A percentile compares a stretch with the other conserved stretches of the same genome.
Conservation (phyloP, 2,113 vertebrate genomes). For the Peromyscus californicus region DNA sequence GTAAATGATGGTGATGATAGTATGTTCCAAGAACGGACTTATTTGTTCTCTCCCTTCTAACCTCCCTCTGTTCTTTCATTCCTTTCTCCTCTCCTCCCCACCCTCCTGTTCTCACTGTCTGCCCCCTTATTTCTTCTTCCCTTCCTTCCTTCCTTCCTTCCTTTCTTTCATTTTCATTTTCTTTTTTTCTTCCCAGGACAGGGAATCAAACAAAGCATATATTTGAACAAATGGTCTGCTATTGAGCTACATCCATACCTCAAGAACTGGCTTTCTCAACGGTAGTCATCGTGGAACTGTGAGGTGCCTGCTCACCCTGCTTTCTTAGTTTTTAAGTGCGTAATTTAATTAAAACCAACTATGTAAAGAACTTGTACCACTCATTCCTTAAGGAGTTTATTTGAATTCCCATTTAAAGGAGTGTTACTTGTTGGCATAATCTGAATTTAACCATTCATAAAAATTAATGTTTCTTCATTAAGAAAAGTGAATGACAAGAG, state of each 20-base stretch:
- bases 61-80: not conserved
- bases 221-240: not conserved
- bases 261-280: not conserved
- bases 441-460: slow-evolving; percentile 37
- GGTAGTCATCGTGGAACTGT: not conserved
- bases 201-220: not conserved
- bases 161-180: not conserved
- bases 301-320: not conserved
- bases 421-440: not conserved
- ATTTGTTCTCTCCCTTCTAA: not conserved
- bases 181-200: not conserved
- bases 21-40: not conserved
- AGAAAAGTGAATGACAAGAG: not conserved
- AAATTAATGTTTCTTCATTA: not conserved
- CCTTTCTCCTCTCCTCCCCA: not conserved
- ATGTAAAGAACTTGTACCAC: not conserved
- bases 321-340: not conserved
- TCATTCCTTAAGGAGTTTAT: not conserved
- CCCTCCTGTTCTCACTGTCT: not conserved
- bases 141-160: too few relatives aligned
- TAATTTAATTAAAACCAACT: slow-evolving; percentile 21
- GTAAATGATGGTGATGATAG: not conserved
- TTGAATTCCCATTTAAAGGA: not conserved
- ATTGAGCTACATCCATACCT: too few relatives aligned
- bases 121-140: too few relatives aligned